Conservation (phyloP, 1,140 invertebrate genomes). For the Phthorimaea operculella region DNA sequence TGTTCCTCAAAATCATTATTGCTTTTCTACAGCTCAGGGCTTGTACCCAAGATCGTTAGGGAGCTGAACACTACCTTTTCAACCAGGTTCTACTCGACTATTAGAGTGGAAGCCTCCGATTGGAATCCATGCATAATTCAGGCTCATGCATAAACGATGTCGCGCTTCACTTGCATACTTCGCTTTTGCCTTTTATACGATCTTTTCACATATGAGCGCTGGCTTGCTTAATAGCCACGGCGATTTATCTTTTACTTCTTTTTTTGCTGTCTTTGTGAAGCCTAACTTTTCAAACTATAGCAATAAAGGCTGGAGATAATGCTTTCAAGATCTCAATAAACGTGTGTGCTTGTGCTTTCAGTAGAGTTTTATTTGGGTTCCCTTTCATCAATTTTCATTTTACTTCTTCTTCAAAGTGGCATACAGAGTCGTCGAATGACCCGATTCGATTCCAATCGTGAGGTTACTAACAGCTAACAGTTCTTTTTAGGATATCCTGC, state of each 20-base stretch:
- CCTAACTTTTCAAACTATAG: background rate
- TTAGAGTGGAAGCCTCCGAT: slow-evolving; percentile 29
- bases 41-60: slow-evolving; percentile 18
- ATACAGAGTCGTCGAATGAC: too few relatives aligned
- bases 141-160: slow-evolving; percentile 49
- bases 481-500: too few relatives aligned
- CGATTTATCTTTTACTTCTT: slow-evolving; percentile 16
- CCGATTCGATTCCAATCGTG: too few relatives aligned
- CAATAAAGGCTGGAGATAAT: background rate
- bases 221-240: slow-evolving; percentile 11
- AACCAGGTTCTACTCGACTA: slow-evolving; percentile 28
- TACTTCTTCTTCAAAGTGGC: too few relatives aligned
- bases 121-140: slow-evolving; percentile 56
- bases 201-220: slow-evolving; percentile 26
- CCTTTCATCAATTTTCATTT: too few relatives aligned
- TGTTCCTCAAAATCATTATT: background rate
- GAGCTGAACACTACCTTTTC: slow-evolving; percentile 12
- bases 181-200: slow-evolving; percentile 34
- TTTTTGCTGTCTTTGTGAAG: slow-evolving; percentile 5
- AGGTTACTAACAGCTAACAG: too few relatives aligned
- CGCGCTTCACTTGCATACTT: slow-evolving; percentile 35
- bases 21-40: background rate
- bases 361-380: too few relatives aligned
- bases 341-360: too few relatives aligned
- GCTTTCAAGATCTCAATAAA: too few relatives aligned